Evolutionary conservation across 1,140 invertebrate species (phyloP).

Genomic region (Chrysoperla carnea): DNA sequence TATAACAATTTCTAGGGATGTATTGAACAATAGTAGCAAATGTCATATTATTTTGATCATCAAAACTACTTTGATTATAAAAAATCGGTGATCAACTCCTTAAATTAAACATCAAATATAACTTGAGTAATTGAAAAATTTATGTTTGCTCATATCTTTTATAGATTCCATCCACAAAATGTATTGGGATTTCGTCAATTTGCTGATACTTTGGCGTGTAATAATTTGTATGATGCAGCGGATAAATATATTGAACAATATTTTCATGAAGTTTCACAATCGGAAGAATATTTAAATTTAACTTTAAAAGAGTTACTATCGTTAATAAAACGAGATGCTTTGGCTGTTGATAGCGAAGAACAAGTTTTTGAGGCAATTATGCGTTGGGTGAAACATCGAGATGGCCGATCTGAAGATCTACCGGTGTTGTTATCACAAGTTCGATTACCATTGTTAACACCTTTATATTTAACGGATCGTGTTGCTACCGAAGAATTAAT

Average conservation of each 20-base stretch:
- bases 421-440: conserved; percentile 59
- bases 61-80: too few species aligned
- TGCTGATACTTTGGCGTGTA: conserved; percentile 65
- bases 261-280: conserved; percentile 59
- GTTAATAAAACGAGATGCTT: conserved; percentile 59
- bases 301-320: conserved; percentile 44
- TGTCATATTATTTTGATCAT: too few species aligned
- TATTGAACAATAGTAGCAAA: too few species aligned
- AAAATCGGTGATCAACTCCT: too few species aligned
- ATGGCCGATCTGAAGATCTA: conserved; percentile 35
- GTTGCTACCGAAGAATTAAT: conserved; percentile 73
- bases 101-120: too few species aligned
- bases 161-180: conserved; percentile 64
- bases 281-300: conserved; percentile 64
- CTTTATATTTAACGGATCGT: conserved; percentile 65
- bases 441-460: conserved; percentile 61
- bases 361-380: conserved; percentile 74
- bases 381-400: conserved; percentile 60
- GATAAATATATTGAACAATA: conserved; percentile 72
- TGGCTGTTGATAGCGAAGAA: conserved; percentile 52
- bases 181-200: conserved; percentile 70
- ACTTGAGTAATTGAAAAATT: too few species aligned
- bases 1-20: too few species aligned
- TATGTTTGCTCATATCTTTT: conserved; percentile 10
- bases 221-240: conserved; percentile 47